Conservation (phyloP, 2,797 vertebrate species). For the Sternotherus odoratus region DNA sequence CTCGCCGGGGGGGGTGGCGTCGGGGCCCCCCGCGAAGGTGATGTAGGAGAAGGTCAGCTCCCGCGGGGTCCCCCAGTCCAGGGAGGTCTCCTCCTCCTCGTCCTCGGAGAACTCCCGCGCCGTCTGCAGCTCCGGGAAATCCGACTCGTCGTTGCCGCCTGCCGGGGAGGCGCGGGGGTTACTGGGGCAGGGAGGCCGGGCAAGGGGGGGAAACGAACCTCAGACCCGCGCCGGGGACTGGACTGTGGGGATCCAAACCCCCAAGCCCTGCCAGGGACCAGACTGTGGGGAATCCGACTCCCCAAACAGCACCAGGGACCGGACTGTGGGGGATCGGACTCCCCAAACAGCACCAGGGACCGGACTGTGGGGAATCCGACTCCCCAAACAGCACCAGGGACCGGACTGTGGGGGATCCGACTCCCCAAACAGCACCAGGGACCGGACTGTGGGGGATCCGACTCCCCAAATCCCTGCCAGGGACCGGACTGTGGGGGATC, state of each 20-base stretch:
- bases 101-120: constrained; percentile 91
- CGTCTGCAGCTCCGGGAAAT: constrained; percentile 89
- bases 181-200: fast-evolving
- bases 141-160: constrained; percentile 92
- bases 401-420: too few species aligned
- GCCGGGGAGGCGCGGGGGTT: background rate
- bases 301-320: fast-evolving
- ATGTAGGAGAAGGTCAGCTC: constrained; percentile 95
- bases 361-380: too few species aligned
- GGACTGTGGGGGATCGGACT: too few species aligned
- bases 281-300: too few species aligned
- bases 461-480: fast-evolving
- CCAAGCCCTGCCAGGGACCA: background rate
- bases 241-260: background rate
- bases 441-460: too few species aligned
- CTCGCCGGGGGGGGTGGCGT: constrained; percentile 61
- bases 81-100: constrained; percentile 83
- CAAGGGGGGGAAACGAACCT: background rate
- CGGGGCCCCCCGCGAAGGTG: constrained; percentile 85
- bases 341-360: too few species aligned
- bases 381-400: too few species aligned
- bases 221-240: background rate
- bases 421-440: too few species aligned
- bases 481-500: too few species aligned
- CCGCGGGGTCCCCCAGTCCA: constrained; percentile 89